These are phyloP conservation scores for Epistrophella euchroma DNA, from an alignment of 2,888 invertebrate genomes.

Conservation along the genomic window DNA sequence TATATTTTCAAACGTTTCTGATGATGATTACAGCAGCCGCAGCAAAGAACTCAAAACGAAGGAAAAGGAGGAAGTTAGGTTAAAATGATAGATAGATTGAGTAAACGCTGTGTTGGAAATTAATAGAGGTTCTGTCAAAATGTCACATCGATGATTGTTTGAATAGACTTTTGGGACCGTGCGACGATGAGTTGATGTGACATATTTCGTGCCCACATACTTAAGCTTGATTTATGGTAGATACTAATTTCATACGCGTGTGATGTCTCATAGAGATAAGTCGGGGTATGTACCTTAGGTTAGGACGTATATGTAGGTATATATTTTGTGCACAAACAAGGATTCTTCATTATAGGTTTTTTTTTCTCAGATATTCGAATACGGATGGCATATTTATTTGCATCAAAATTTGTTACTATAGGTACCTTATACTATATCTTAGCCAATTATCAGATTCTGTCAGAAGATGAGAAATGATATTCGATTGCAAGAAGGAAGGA, in stretches of 20 bases:
- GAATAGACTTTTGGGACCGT: conserved; percentile 66
- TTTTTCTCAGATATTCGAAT: background rate
- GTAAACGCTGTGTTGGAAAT: conserved; percentile 59
- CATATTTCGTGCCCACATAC: conserved; percentile 67
- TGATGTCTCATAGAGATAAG: background rate
- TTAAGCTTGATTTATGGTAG: conserved; percentile 72
- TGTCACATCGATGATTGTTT: conserved; percentile 75
- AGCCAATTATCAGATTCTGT: conserved; percentile 25
- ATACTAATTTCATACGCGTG: conserved; percentile 46
- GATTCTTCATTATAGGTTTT: background rate
- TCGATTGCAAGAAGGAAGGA: too few species aligned
- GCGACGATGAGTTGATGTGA: conserved; percentile 66
- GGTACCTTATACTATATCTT: background rate
- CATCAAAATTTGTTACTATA: conserved; percentile 1
- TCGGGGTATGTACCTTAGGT: background rate
- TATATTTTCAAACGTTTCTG: conserved; percentile 34
- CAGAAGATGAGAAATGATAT: background rate
- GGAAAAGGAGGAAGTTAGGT: conserved; percentile 50
- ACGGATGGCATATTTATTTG: conserved; percentile 15
- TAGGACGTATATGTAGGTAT: background rate
- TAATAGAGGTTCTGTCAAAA: conserved; percentile 73
- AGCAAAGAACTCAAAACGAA: background rate
- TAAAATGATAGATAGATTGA: conserved; percentile 71
- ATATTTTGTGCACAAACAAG: background rate
- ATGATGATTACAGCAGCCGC: conserved; percentile 31